These are phyloP conservation scores for Phyllotreta striolata DNA, from an alignment of 2,888 invertebrate species.

Conservation along the genomic window DNA sequence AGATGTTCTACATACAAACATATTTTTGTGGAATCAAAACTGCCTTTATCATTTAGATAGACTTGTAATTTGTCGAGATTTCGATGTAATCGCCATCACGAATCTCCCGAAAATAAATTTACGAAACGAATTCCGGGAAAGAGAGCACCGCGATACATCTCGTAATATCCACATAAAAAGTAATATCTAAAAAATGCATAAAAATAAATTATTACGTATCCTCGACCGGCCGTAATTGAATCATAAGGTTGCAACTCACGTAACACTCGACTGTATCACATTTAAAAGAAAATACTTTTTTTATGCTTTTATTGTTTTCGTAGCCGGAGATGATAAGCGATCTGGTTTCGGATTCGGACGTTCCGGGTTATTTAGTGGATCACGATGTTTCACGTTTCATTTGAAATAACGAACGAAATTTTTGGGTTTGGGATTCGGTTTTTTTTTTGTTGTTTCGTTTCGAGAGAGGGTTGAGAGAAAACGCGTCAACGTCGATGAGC, in stretches of 20 bases:
- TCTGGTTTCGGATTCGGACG: constrained; percentile 23
- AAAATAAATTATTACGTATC: constrained; percentile 48
- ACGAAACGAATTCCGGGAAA: not conserved
- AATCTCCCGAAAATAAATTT: not conserved
- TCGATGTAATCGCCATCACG: constrained; percentile 2
- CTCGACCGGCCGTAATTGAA: constrained; percentile 44
- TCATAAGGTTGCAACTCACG: constrained; percentile 45
- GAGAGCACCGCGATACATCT: constrained; percentile 34
- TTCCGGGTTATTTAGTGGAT: constrained; percentile 20
- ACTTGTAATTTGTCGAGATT: constrained; percentile 3
- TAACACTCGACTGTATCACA: constrained; percentile 34
- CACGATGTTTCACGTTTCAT: constrained; percentile 19
- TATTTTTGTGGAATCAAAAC: too few relatives aligned
- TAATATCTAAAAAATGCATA: constrained; percentile 45
- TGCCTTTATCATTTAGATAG: too few relatives aligned
- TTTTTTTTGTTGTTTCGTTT: constrained; percentile 25
- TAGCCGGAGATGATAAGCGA: constrained; percentile 35
- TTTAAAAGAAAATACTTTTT: constrained; percentile 33
- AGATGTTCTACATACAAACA: too few relatives aligned
- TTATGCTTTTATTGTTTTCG: constrained; percentile 36
- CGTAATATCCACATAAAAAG: constrained; percentile 37
- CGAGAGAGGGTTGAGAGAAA: constrained; percentile 31
- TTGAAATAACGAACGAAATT: too few relatives aligned
- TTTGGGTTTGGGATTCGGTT: not conserved
- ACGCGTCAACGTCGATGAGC: constrained; percentile 10